Percentiles rank a stretch among this genome's conserved stretches.
phyloP scores from a whole-genome alignment of 2,888 invertebrate species.

The Prostheceraeus crozeri region DNA sequence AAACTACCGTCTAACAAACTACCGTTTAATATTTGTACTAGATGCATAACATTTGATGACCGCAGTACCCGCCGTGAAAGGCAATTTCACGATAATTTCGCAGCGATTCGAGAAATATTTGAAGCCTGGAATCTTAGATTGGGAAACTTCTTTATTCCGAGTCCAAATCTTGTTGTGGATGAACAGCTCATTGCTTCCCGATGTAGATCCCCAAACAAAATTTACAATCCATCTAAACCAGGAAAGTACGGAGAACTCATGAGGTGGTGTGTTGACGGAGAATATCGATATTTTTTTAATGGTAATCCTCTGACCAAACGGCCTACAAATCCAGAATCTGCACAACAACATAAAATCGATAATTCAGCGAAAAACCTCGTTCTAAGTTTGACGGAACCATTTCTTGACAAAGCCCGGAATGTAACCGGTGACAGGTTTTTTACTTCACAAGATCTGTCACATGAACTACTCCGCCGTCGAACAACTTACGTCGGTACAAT shows the following conservation, averaged over 20 bases:
- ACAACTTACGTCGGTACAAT: slow-evolving; percentile 22
- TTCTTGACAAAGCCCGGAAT: slow-evolving; percentile 23
- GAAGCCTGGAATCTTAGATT: too few relatives aligned
- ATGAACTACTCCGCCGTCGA: slow-evolving; percentile 15
- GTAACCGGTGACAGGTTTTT: slow-evolving; percentile 26
- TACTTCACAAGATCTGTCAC: slow-evolving; percentile 14
- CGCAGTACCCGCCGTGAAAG: too few relatives aligned
- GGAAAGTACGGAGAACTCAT: slow-evolving; percentile 20
- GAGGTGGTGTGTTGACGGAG: slow-evolving; percentile 14
- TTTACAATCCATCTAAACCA: too few relatives aligned
- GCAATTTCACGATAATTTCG: too few relatives aligned
- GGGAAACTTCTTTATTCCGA: too few relatives aligned
- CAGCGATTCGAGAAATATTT: too few relatives aligned
- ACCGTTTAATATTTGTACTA: too few relatives aligned
- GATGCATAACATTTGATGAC: too few relatives aligned
- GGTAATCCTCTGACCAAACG: slow-evolving; percentile 22
- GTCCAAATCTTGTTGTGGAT: too few relatives aligned
- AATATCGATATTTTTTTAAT: slow-evolving; percentile 21
- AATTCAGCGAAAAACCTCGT: slow-evolving; percentile 27
- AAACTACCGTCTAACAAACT: too few relatives aligned
- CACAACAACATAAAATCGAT: slow-evolving; percentile 11
- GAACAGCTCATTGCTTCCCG: too few relatives aligned
- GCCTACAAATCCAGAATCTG: slow-evolving; percentile 16
- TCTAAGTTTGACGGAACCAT: slow-evolving; percentile 7
- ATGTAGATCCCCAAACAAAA: too few relatives aligned